Base-by-base conservation (phyloP, 2,888 invertebrate genomes). In the Agrotis exclamationis region DNA sequence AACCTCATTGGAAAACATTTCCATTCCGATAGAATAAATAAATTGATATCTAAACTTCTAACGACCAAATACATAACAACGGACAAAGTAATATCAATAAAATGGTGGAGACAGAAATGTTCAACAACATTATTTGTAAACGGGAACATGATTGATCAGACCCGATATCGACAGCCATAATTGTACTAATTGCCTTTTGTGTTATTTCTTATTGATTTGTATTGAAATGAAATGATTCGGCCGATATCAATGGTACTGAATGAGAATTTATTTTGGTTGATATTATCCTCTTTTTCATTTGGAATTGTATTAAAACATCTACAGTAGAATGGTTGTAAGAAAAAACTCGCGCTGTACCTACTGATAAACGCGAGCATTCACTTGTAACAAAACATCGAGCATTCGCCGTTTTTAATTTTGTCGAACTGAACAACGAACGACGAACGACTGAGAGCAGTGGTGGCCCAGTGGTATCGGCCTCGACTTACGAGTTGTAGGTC, bases 61-160 rank as follows among this genome's bases (percentile, higher is more conserved):
- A 45, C 7, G 2, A 48, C 22, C 18, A 20, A 51, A 47, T 51
- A n/a, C 28, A 50, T 11, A 44, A 33, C 16, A 47, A 58, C 33
- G 44, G 18, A 57, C 44, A 22, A 63, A 72, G 51, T 57, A 71
- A 51, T 60, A 51, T 60, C n/a, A 59, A 73, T 56, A n/a, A 72
- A 72, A 28, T 16, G 6, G 53, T 44, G 39, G 28, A 56, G 68
- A 47, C 59, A 60, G 44, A 16, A 33, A 44, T 50, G 24, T 24
- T 51, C n/a, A 67, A 45, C 64, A 66, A 64, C 20, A 63, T 28
- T 63, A 28, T n/a, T n/a, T n/a, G 28, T 13, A 56, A 39, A 44
- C 16, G 53, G 51, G 22, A 13, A 28, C 18, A 64, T 84, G 82
- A 82, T 82, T 84, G 64, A 82, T 77, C 18, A 28, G 11, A 28